These are phyloP conservation scores for Eurytoma adleriae DNA, from an alignment of 2,888 invertebrate species.

Conservation along the genomic window DNA sequence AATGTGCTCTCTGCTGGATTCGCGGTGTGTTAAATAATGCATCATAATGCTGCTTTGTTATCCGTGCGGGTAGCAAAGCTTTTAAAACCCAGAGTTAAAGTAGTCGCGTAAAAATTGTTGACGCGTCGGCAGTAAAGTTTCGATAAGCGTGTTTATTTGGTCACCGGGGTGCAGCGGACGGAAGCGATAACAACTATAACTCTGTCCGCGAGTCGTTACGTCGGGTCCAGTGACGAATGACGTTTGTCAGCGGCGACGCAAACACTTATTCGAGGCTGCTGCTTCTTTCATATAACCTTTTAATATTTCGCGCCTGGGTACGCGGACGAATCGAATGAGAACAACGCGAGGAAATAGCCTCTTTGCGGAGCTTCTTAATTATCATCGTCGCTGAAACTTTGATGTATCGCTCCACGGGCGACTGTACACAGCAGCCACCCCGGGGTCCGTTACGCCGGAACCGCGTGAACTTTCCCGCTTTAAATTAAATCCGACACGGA, in stretches of 20 bases:
- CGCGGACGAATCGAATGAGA: neutral
- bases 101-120: too few species aligned
- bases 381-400: conserved; percentile 7
- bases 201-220: conserved; percentile 58
- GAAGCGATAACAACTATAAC: conserved; percentile 55
- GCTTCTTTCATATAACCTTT: neutral
- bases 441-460: too few species aligned
- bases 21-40: too few species aligned
- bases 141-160: neutral
- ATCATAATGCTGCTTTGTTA: too few species aligned
- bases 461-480: neutral
- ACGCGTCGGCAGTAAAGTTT: neutral
- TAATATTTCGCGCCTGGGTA: too few species aligned
- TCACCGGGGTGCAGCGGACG: neutral
- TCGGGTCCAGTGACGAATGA: conserved; percentile 59
- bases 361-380: conserved; percentile 20
- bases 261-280: conserved; percentile 45
- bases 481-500: conserved; percentile 25
- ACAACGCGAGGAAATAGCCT: neutral
- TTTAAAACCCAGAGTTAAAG: too few species aligned
- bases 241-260: conserved; percentile 62
- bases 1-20: too few species aligned
- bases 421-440: too few species aligned
- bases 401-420: neutral
- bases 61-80: too few species aligned